Conservation (phyloP, 2,113 vertebrate species). For the Lipotes vexillifer region DNA sequence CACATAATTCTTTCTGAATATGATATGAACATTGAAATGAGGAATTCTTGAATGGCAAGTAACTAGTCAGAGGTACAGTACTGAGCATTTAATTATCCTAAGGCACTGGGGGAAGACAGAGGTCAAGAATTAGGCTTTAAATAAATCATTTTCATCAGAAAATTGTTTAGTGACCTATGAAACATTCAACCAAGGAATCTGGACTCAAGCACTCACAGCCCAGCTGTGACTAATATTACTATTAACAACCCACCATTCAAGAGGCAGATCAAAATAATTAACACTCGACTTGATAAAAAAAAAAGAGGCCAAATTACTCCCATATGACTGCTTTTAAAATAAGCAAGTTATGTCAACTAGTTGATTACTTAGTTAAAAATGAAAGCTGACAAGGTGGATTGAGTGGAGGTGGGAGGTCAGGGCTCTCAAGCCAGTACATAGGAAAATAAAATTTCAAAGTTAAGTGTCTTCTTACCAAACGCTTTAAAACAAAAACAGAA, state of each 20-base stretch:
- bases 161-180: slow-evolving; percentile 58
- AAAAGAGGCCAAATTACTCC: slow-evolving; percentile 61
- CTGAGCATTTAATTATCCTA: slow-evolving; percentile 40
- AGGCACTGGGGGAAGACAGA: background rate
- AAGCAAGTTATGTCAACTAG: slow-evolving; percentile 60
- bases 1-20: slow-evolving; percentile 1
- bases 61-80: slow-evolving; percentile 39
- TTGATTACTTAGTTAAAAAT: slow-evolving; percentile 66
- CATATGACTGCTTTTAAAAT: slow-evolving; percentile 68
- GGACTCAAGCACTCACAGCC: background rate
- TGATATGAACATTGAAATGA: background rate
- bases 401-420: slow-evolving; percentile 45
- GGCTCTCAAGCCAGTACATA: slow-evolving; percentile 24
- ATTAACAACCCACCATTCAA: slow-evolving; percentile 61
- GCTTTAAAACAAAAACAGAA: slow-evolving; percentile 60
- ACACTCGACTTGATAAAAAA: slow-evolving; percentile 67
- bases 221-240: slow-evolving; percentile 64
- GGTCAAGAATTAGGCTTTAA: slow-evolving; percentile 10
- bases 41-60: slow-evolving; percentile 36
- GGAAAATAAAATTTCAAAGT: slow-evolving; percentile 69
- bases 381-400: slow-evolving; percentile 60
- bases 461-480: slow-evolving; percentile 65
- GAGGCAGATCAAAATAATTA: slow-evolving; percentile 72
- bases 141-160: slow-evolving; percentile 57
- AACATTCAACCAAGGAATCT: slow-evolving; percentile 37